A percentile compares a stretch with the other conserved stretches of the same genome.
These are phyloP conservation scores for Lemur catta DNA, from an alignment of 2,797 vertebrate species.

Conservation along the genomic window DNA sequence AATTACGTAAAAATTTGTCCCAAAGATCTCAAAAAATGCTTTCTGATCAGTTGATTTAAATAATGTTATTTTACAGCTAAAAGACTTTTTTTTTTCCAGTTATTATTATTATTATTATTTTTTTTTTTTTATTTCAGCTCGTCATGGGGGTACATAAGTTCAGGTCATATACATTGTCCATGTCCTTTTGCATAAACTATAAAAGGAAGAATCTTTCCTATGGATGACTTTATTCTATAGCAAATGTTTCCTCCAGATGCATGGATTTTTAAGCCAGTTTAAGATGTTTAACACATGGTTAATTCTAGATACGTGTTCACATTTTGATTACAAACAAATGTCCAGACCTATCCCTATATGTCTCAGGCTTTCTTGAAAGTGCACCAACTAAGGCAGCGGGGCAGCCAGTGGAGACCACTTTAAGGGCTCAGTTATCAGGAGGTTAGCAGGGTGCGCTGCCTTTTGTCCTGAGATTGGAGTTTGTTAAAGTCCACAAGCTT, in stretches of 20 bases:
- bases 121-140: too few relatives aligned
- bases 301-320: slow-evolving; percentile 70
- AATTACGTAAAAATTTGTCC: neutral
- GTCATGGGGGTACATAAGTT: too few relatives aligned
- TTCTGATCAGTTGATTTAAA: neutral
- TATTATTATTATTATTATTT: too few relatives aligned
- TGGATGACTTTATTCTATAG: slow-evolving; percentile 44
- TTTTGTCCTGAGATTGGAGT: slow-evolving; percentile 27
- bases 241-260: slow-evolving; percentile 59
- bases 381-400: neutral
- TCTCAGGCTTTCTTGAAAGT: neutral
- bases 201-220: slow-evolving; percentile 51
- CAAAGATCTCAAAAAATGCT: neutral
- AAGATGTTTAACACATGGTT: slow-evolving; percentile 52
- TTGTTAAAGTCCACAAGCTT: slow-evolving; percentile 34
- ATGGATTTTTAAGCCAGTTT: slow-evolving; percentile 60
- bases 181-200: slow-evolving; percentile 61
- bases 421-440: neutral
- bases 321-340: slow-evolving; percentile 50
- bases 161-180: too few relatives aligned
- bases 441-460: neutral
- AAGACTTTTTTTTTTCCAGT: too few relatives aligned
- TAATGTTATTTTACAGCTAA: slow-evolving; percentile 63
- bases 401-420: neutral
- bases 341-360: neutral